phyloP scores from a whole-genome alignment of 2,113 vertebrate genomes.

The Dicerorhinus sumatrensis region DNA sequence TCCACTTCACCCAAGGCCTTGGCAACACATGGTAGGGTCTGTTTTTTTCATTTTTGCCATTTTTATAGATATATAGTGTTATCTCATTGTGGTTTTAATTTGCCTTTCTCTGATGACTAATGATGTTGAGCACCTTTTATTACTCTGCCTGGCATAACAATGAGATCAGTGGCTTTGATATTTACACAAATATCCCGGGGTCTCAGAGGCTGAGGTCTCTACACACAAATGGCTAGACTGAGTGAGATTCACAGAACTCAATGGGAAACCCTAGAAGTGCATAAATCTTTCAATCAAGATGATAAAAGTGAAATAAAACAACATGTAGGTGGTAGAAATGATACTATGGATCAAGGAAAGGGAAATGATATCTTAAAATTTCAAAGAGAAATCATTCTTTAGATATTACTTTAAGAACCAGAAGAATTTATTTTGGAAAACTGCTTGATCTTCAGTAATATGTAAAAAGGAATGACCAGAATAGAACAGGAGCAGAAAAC shows the following conservation, averaged over 20 bases:
- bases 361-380: neutral
- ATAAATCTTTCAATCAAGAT: neutral
- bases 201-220: neutral
- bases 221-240: neutral
- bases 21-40: neutral
- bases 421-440: neutral
- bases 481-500: neutral
- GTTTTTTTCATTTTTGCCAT: neutral
- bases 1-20: neutral
- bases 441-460: neutral
- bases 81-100: neutral
- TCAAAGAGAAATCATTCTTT: constrained; percentile 25
- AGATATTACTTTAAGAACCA: constrained; percentile 18
- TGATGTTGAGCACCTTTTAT: neutral
- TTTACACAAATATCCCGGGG: neutral
- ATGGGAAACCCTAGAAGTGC: neutral
- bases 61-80: neutral
- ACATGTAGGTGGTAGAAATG: neutral
- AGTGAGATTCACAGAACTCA: neutral
- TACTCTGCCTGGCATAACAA: neutral
- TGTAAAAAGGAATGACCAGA: constrained; percentile 27
- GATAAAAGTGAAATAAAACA: neutral
- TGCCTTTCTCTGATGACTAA: neutral
- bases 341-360: neutral
- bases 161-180: neutral